Evolutionary conservation across 2,888 invertebrate species (phyloP).

Genomic region (Cerastoderma edule): DNA sequence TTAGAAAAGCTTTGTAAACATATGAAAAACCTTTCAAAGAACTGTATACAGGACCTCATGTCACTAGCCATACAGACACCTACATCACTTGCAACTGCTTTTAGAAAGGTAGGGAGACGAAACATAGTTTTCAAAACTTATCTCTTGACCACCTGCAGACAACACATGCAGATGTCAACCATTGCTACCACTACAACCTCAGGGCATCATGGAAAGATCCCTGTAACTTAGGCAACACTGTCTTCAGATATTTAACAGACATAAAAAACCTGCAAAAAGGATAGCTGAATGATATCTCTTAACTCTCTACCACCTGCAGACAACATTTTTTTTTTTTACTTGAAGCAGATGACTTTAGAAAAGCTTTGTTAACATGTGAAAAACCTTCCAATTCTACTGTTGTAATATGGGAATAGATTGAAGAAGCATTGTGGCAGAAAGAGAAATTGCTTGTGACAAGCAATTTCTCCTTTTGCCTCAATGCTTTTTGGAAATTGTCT

Average conservation of each 20-base stretch:
- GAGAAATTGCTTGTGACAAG: neutral
- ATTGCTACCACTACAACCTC: too few relatives aligned
- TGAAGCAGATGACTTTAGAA: constrained; percentile 1
- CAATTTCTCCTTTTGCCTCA: constrained; percentile 8
- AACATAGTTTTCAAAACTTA: too few relatives aligned
- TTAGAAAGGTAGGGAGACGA: constrained; percentile 66
- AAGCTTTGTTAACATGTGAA: too few relatives aligned
- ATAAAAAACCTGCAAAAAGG: neutral
- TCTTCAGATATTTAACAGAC: neutral
- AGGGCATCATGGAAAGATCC: too few relatives aligned
- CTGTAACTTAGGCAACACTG: neutral
- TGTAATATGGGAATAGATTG: too few relatives aligned
- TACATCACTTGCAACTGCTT: constrained; percentile 58
- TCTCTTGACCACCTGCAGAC: too few relatives aligned
- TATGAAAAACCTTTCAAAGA: too few relatives aligned
- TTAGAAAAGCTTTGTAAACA: too few relatives aligned
- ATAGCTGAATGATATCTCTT: neutral
- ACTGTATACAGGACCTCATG: constrained; percentile 81
- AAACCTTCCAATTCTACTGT: too few relatives aligned
- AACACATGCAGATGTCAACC: too few relatives aligned
- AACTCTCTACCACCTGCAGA: neutral
- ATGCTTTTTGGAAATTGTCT: too few relatives aligned
- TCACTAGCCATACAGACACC: constrained; percentile 73
- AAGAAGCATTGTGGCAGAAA: constrained; percentile 4
- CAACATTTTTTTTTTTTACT: neutral